A percentile compares a stretch with the other conserved stretches of the same genome.
These are phyloP conservation scores for Zaprionus bogoriensis DNA, from an alignment of 2,888 invertebrate genomes.

Conservation along the genomic window DNA sequence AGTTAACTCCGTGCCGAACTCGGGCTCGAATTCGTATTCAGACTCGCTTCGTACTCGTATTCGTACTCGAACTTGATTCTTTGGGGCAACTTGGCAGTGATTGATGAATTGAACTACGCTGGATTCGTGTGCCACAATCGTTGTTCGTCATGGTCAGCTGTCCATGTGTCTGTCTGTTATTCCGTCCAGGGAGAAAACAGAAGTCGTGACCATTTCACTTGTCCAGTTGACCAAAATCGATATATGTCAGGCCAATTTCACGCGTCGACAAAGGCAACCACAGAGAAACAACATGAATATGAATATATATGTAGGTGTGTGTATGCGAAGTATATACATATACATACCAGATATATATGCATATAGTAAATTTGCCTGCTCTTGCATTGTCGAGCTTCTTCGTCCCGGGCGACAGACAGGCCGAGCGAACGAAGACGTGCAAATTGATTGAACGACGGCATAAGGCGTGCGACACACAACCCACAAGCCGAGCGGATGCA, in stretches of 20 bases:
- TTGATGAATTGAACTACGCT: constrained; percentile 51
- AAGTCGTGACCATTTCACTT: constrained; percentile 52
- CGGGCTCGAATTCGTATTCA: not conserved
- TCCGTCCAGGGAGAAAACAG: constrained; percentile 23
- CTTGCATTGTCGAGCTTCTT: constrained; percentile 12
- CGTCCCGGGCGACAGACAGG: not conserved
- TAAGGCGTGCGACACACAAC: constrained; percentile 51
- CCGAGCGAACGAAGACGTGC: constrained; percentile 49
- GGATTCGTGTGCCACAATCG: constrained; percentile 25
- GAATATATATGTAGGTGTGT: constrained; percentile 39
- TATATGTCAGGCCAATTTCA: constrained; percentile 43
- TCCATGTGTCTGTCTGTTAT: not conserved
- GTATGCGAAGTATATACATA: not conserved
- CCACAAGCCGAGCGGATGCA: constrained; percentile 22
- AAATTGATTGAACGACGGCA: constrained; percentile 61
- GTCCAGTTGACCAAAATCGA: constrained; percentile 38
- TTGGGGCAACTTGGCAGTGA: constrained; percentile 50
- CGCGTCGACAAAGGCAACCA: constrained; percentile 32
- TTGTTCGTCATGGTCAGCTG: constrained; percentile 15
- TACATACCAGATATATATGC: too few relatives aligned
- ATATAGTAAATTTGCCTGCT: not conserved
- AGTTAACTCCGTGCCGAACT: too few relatives aligned
- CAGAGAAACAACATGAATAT: constrained; percentile 50
- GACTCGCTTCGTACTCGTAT: not conserved
- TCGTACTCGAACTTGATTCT: constrained; percentile 11